These are phyloP conservation scores for Diaperis boleti DNA, from an alignment of 2,888 invertebrate species.

Conservation along the genomic window DNA sequence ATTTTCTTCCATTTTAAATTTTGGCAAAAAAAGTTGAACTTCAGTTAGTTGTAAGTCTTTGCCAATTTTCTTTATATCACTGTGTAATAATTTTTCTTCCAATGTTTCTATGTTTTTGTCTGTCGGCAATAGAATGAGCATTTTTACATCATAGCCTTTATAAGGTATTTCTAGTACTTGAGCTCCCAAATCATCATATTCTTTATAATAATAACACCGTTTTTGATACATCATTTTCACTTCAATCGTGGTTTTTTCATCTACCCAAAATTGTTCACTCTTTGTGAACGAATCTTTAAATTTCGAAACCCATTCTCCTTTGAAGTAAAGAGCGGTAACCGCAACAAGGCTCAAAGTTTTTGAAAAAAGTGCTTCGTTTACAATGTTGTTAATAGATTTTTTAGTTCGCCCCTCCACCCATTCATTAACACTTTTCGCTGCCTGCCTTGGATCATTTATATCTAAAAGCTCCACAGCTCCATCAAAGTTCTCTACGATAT, in stretches of 20 bases:
- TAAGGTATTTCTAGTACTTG: constrained; percentile 79
- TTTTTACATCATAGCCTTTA: constrained; percentile 73
- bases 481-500: constrained; percentile 72
- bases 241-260: constrained; percentile 67
- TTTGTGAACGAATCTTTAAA: constrained; percentile 73
- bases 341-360: constrained; percentile 69
- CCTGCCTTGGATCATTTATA: constrained; percentile 68
- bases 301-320: constrained; percentile 76
- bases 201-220: constrained; percentile 67
- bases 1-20: constrained; percentile 82
- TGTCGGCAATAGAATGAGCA: constrained; percentile 81
- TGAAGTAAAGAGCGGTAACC: constrained; percentile 87
- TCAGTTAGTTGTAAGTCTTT: constrained; percentile 66
- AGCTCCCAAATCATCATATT: constrained; percentile 68
- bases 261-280: constrained; percentile 74
- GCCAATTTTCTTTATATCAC: constrained; percentile 68
- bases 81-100: constrained; percentile 70
- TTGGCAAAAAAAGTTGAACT: constrained; percentile 78
- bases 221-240: constrained; percentile 78
- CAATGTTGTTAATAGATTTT: constrained; percentile 81
- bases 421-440: constrained; percentile 75
- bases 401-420: constrained; percentile 86
- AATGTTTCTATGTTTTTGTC: constrained; percentile 73
- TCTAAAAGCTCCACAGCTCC: constrained; percentile 73
- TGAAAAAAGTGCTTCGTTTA: constrained; percentile 71